Percentiles rank a stretch among this genome's conserved stretches.
phyloP scores from a whole-genome alignment of 2,888 invertebrate genomes.

The Monopis laevigella region DNA sequence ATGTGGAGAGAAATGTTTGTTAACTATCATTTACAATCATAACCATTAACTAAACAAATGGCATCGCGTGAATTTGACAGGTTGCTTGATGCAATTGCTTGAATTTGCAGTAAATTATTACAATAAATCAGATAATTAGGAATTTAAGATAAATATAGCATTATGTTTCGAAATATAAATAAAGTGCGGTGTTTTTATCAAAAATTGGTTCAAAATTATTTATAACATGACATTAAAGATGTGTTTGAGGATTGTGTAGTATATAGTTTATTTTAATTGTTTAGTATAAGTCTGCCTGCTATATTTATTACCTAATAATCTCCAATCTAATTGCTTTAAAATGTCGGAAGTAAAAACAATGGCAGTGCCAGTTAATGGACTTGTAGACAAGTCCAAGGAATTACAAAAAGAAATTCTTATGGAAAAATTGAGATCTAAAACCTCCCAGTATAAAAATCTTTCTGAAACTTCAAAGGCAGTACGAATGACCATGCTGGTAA shows the following conservation, averaged over 20 bases:
- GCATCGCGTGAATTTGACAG: slow-evolving; percentile 12
- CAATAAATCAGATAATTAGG: no score
- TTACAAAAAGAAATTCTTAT: slow-evolving; percentile 86
- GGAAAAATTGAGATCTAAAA: slow-evolving; percentile 90
- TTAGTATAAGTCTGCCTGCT: no score
- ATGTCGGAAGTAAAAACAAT: slow-evolving; percentile 47
- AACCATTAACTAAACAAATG: no score
- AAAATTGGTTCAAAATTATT: not conserved
- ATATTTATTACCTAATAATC: no score
- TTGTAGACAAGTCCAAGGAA: slow-evolving; percentile 55
- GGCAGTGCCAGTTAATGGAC: slow-evolving; percentile 39
- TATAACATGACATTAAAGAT: not conserved
- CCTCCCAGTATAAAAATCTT: slow-evolving; percentile 82
- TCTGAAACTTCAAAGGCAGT: slow-evolving; percentile 89
- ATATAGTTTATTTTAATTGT: not conserved
- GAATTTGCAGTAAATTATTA: no score
- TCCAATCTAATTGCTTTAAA: no score
- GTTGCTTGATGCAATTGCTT: slow-evolving; percentile 7
- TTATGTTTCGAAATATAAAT: not conserved
- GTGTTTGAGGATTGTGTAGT: not conserved
- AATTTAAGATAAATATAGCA: no score
- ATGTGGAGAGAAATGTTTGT: no score
- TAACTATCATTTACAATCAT: no score
- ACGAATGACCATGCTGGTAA: slow-evolving; percentile 84
- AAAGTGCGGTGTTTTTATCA: not conserved